Conservation (phyloP, 2,113 vertebrate species). For the Onychorhynchus coronatus region DNA sequence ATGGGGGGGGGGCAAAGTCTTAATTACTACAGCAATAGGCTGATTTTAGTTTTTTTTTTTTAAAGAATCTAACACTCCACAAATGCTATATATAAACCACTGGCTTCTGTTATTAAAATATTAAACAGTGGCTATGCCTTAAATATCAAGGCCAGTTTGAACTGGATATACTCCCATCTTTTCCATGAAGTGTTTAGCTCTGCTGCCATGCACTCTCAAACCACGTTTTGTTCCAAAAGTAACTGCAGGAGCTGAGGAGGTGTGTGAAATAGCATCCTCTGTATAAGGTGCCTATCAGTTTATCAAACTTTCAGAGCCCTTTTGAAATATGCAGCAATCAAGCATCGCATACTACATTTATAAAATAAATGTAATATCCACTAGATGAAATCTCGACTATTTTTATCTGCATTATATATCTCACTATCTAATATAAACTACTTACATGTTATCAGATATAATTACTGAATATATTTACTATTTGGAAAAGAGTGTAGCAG, state of each 20-base stretch:
- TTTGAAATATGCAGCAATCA: background rate
- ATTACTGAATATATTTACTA: constrained; percentile 57
- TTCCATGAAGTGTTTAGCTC: background rate
- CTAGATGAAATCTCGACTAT: background rate
- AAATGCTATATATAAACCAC: background rate
- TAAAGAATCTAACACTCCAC: background rate
- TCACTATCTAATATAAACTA: constrained; percentile 35
- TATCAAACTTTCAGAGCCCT: background rate
- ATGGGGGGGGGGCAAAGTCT: background rate
- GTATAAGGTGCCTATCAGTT: background rate
- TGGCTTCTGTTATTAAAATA: background rate
- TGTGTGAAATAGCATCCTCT: background rate
- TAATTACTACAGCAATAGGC: background rate
- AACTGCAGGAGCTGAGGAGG: background rate
- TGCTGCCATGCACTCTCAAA: background rate
- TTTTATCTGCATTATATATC: constrained; percentile 16
- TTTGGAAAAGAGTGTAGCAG: constrained; percentile 17
- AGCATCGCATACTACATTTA: background rate
- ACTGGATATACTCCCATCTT: background rate
- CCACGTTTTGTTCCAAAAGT: background rate
- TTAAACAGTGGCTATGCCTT: background rate
- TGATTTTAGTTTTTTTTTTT: background rate
- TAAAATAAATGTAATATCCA: constrained; percentile 6
- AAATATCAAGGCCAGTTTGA: background rate
- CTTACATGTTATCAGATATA: constrained; percentile 63